These are phyloP conservation scores for Champsocephalus esox DNA, from an alignment of 2,797 vertebrate species.

Conservation along the genomic window DNA sequence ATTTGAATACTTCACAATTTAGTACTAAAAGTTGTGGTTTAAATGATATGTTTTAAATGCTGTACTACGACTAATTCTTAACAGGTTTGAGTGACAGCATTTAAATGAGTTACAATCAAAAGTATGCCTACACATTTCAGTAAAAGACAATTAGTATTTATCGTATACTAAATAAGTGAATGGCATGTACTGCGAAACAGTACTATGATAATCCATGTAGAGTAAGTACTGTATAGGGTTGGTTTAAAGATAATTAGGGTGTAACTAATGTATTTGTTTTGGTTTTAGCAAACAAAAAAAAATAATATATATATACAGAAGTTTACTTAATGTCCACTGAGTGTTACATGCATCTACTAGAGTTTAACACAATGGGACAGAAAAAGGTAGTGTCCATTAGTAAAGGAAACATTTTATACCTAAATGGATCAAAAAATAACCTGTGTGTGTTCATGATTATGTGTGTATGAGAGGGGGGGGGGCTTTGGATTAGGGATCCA, in stretches of 20 bases:
- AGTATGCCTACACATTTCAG: neutral
- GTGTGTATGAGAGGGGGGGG: slow-evolving; percentile 21
- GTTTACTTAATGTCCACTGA: neutral
- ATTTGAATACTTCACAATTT: neutral
- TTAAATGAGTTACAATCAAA: no score
- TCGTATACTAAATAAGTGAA: neutral
- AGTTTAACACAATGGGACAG: neutral
- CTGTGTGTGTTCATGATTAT: slow-evolving; percentile 22
- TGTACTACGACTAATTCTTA: neutral
- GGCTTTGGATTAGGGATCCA: slow-evolving; percentile 47
- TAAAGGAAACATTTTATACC: slow-evolving; percentile 29
- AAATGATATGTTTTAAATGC: no score
- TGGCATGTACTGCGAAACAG: neutral
- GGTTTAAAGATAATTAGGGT: neutral
- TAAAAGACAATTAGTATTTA: neutral
- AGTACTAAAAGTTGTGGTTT: no score
- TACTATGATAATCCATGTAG: neutral
- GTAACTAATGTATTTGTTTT: neutral
- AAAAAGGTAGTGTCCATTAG: neutral
- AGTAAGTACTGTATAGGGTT: neutral
- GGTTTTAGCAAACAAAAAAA: no score
- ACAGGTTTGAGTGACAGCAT: neutral
- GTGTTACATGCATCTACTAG: neutral
- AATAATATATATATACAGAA: neutral
- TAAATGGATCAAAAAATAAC: slow-evolving; percentile 33